Evolutionary conservation across 2,113 vertebrate species (phyloP), one percentile per base, ranked within the genome.

Genomic region (Gorsachius goisagi): DNA sequence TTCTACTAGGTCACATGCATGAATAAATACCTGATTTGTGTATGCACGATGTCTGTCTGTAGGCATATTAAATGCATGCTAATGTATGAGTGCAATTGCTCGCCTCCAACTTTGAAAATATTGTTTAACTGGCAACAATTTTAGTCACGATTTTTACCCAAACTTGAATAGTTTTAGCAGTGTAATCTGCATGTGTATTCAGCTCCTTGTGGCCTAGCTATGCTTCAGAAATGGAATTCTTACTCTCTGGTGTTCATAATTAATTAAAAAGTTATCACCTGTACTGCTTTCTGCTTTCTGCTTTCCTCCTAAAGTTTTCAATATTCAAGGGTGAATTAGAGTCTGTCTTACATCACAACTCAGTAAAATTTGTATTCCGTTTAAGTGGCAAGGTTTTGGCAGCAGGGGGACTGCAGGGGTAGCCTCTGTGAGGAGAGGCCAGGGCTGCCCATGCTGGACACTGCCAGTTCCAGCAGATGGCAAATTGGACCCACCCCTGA

Each of bases 391-490:
- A 67, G 3, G 3, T 64, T 96, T 80, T 88, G 13, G 17, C 27
- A 24, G n/a, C 5, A n/a, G 9, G 7, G 13, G 8, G 8, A 1
- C 5, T 90, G 7, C 28, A 55, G 22, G 5, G 4, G 2, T 11
- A 74, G 23, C 9, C 15, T 66, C 28, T 50, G 10, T 23, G 26
- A 56, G 33, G 6, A 69, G 19, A 52, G 26, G 18, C 2, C 26
- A 53, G 22, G 21, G 6, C 13, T 59, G 24, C 11, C 27, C 26
- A 30, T 23, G 27, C 14, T 76, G 44, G 37, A 59, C 10, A 68
- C 9, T 53, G 7, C 9, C 20, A 45, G 15, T 56, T 88, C 6
- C 17, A 69, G 9, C 3, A 49, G 22, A 19, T 12, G 53, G 26
- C 33, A 69, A 27, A 75, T 4, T 2, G 2, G 26, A 73, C 4